Percentiles rank a stretch among this genome's conserved stretches.
phyloP scores from a whole-genome alignment of 2,888 invertebrate genomes.

The Pachycephus smyrnensis region DNA sequence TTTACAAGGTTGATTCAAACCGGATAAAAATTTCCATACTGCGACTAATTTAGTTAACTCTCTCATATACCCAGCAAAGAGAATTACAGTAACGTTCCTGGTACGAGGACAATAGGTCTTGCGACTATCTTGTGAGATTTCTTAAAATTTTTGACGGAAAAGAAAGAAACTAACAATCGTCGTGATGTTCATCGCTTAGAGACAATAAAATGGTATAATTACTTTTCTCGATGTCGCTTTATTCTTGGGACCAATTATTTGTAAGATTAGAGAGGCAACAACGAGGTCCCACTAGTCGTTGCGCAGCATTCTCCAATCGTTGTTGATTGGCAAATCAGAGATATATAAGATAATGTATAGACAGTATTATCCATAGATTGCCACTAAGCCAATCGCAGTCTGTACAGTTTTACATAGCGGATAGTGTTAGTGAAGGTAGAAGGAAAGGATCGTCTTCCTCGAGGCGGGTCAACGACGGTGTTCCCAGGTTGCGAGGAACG shows the following conservation, averaged over 20 bases:
- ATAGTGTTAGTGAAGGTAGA: neutral
- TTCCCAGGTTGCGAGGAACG: neutral
- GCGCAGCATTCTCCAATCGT: neutral
- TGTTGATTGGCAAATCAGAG: slow-evolving; percentile 10
- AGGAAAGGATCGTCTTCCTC: neutral
- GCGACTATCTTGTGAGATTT: neutral
- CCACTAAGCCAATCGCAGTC: neutral
- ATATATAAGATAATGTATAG: slow-evolving; percentile 4
- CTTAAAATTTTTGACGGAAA: neutral
- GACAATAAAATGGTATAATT: neutral
- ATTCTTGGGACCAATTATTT: neutral
- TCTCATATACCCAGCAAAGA: neutral
- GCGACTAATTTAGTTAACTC: neutral
- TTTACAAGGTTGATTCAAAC: neutral
- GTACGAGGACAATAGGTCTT: neutral
- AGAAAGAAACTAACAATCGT: neutral
- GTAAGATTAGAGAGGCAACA: neutral
- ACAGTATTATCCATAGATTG: neutral
- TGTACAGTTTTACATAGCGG: neutral
- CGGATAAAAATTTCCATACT: neutral
- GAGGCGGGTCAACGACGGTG: neutral
- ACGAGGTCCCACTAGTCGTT: neutral
- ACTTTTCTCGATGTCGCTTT: neutral
- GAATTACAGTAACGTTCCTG: neutral
- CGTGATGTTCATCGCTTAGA: neutral